Base-by-base conservation (phyloP, 2,888 invertebrate genomes). In the Conistra vaccinii region DNA sequence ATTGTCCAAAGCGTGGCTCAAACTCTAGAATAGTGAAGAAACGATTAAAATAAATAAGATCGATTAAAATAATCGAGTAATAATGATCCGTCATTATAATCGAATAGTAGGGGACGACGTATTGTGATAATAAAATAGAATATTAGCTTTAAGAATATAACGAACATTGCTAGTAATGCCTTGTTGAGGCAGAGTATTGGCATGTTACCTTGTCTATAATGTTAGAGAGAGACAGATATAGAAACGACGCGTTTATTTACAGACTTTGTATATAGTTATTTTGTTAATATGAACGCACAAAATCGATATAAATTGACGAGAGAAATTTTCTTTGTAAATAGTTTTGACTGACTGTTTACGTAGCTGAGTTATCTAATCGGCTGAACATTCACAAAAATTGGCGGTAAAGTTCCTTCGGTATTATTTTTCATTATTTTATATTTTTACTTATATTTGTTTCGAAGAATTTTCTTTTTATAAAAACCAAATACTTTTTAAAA, bases 51-150 rank as follows among this genome's bases (percentile, higher is more conserved):
- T 45, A 84, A 68, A 84, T 83, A 82, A 82, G 87, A 86, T 87
- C 85, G 80, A 87, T 75, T 85, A 76, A 73, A 70, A 65, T 72
- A 63, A 76, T 81, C 78, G 81, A 81, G 32, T 75, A 63, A 26
- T 78, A 29, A 78, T 80, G 84, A 35, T 81, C 61, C 66, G 67
- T 69, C 85, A 79, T 78, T 85, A 69, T 83, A 84, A 70, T 81
- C 78, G 86, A 87, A 89, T 88, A 76, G 89, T 91, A 91, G 89
- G 87, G 78, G 87, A 88, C 87, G 91, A 88, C 83, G 90, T 90
- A 92, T 90, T 92, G 93, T 93, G 93, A 93, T 93, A 92, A 88
- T 90, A 90, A 89, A 81, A 88, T 91, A 91, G 88, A 87, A 85
- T 85, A 83, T 87, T 91, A 91, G 90, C 63, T 88, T 80, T 87